Evolutionary conservation across 2,888 invertebrate genomes (phyloP), one percentile per base, ranked within the genome.

Genomic region (Neuroscelio doddi): DNA sequence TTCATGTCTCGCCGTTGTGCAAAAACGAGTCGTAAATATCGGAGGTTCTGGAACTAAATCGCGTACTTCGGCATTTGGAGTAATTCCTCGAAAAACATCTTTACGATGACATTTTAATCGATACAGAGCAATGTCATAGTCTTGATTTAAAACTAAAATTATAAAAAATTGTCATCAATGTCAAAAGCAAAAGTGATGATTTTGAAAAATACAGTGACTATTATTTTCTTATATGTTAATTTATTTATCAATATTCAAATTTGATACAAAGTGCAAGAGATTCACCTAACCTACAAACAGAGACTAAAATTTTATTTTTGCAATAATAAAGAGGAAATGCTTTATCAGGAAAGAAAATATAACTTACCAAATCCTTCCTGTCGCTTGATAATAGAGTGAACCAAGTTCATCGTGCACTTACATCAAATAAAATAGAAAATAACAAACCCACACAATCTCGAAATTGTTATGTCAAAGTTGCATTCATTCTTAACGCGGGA

Each of bases 1-100:
- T 76, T 91, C 89, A 71, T 88, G 89, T 53, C 89, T 90, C 59
- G 86, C 76, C 63, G 87, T 87, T 76, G 90, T 90, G 8, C 92
- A 90, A 82, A 93, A 94, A 79, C 92, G 91, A 59, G 93, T 92
- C 0, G 93, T 92, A 80, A 93, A 94, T 74, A 94, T 90, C 29
- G 93, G 93, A 0, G 92, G 90, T 69, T 91, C 90, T 39, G 88
- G 88, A 72, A 89, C 88, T 57, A 86, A 88, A 65, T 86, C 88
- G 0, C 86, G 83, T 5, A 86, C 86, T 9, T 87, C 84, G 52
- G 75, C 80, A 44, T 80, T 86, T 17, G 85, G 86, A 51, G 87
- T 85, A 62, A 92, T 87, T 29, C 91, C 91, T 59, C 87, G 87
- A 85, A 89, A 92, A 27, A 90, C 89, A 78, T 92, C 91, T 61